phyloP scores from a whole-genome alignment of 2,888 invertebrate genomes.

The Lasioglossum pauxillum region DNA sequence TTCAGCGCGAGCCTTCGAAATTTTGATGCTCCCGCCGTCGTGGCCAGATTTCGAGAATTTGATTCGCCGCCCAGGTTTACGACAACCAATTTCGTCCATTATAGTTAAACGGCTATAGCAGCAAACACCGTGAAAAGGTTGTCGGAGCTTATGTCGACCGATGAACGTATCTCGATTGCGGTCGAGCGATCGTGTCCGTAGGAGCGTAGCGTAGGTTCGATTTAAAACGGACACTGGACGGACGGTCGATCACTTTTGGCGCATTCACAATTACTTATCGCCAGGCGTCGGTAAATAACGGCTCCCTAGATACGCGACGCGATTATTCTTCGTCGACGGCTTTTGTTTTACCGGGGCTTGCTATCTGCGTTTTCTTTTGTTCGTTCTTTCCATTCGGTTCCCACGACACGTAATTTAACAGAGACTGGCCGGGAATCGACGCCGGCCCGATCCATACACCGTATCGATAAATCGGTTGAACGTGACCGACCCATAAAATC shows the following conservation, averaged over 20 bases:
- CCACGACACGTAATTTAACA: slow-evolving; percentile 17
- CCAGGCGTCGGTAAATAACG: slow-evolving; percentile 45
- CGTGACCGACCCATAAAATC: slow-evolving; percentile 12
- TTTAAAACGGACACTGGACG: slow-evolving; percentile 40
- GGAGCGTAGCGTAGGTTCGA: slow-evolving; percentile 28
- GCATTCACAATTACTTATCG: slow-evolving; percentile 53
- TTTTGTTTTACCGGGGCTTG: slow-evolving; percentile 30
- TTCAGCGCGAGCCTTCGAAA: not conserved
- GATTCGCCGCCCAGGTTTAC: not conserved
- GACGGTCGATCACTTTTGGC: slow-evolving; percentile 49
- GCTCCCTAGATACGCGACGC: slow-evolving; percentile 47
- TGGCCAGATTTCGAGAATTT: not conserved
- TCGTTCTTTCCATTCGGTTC: not conserved
- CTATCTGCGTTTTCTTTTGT: slow-evolving; percentile 22
- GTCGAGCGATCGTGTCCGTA: slow-evolving; percentile 1
- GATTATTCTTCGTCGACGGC: slow-evolving; percentile 36
- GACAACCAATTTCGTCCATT: not conserved
- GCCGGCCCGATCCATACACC: not conserved
- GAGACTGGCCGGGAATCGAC: not conserved
- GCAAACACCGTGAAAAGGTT: slow-evolving; percentile 25
- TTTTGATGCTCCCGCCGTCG: not conserved
- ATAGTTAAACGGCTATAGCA: not conserved
- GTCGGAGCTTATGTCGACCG: slow-evolving; percentile 34
- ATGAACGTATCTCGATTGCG: slow-evolving; percentile 38
- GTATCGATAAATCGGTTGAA: slow-evolving; percentile 19